These are phyloP conservation scores for Epinephelus coioides DNA, from an alignment of 2,797 vertebrate species.

Conservation along the genomic window DNA sequence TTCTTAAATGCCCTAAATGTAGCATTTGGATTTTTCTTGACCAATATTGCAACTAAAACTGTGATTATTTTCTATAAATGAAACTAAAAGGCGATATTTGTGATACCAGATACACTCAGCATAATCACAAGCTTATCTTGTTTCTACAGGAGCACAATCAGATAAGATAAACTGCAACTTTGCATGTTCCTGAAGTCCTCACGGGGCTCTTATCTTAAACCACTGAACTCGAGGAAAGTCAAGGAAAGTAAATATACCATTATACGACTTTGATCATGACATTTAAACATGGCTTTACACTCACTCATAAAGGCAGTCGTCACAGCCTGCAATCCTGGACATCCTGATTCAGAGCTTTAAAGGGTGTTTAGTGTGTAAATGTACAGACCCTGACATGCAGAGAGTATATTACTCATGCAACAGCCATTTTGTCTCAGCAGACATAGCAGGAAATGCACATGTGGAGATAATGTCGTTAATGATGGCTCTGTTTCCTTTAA, in stretches of 20 bases:
- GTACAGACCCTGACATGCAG: not conserved
- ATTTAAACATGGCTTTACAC: not conserved
- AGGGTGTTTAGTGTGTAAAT: not conserved
- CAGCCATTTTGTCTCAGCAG: not conserved
- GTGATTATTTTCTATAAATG: no score
- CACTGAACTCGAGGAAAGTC: not conserved
- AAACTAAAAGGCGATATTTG: no score
- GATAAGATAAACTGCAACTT: not conserved
- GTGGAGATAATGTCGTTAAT: conserved; percentile 4
- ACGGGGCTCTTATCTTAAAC: not conserved
- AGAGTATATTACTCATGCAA: no score
- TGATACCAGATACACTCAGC: not conserved
- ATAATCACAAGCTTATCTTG: not conserved
- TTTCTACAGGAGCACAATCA: not conserved
- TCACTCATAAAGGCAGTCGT: not conserved
- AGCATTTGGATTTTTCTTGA: no score
- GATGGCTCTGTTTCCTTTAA: not conserved
- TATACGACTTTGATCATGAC: not conserved
- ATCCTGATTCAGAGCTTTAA: not conserved
- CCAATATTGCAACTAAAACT: no score
- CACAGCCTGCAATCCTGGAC: not conserved
- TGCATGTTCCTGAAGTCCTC: conserved; percentile 1
- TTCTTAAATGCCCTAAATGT: no score
- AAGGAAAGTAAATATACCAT: not conserved
- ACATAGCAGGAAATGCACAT: not conserved